These are phyloP conservation scores for Lanistes nyassanus DNA, from an alignment of 1,140 invertebrate species.

Conservation along the genomic window DNA sequence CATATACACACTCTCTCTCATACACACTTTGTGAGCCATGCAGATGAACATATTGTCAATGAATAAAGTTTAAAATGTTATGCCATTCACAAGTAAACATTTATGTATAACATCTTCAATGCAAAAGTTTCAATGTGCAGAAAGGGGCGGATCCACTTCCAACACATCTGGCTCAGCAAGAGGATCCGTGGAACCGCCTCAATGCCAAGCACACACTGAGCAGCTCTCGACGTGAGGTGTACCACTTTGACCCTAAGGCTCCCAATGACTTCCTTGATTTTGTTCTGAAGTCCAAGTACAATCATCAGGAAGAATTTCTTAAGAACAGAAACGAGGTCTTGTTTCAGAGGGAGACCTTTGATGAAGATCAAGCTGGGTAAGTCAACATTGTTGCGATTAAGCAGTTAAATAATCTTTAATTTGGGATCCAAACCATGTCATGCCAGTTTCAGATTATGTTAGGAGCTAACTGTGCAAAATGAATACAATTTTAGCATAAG, in stretches of 20 bases:
- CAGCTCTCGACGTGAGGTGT: constrained; percentile 58
- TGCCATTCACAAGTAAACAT: not conserved
- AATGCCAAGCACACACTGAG: constrained; percentile 58
- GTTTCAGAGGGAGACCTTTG: constrained; percentile 64
- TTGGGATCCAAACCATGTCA: too few relatives aligned
- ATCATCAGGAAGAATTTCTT: constrained; percentile 64
- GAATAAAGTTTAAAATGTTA: not conserved
- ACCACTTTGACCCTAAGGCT: constrained; percentile 61
- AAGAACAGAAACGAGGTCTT: constrained; percentile 60
- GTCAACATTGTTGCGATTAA: constrained; percentile 3
- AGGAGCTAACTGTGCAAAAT: too few relatives aligned
- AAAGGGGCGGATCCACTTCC: constrained; percentile 49
- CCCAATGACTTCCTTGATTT: constrained; percentile 66
- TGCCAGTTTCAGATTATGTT: too few relatives aligned
- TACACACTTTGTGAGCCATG: not conserved
- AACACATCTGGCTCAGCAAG: constrained; percentile 57
- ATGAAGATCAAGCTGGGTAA: constrained; percentile 57
- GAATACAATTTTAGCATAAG: too few relatives aligned
- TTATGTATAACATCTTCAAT: not conserved
- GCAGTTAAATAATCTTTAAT: too few relatives aligned
- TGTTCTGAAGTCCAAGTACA: constrained; percentile 63
- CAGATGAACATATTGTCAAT: not conserved
- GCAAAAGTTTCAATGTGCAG: too few relatives aligned
- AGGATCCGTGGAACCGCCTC: constrained; percentile 65
- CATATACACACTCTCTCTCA: not conserved